Evolutionary conservation across 2,113 vertebrate species (phyloP).

Genomic region (Ammospiza nelsoni): DNA sequence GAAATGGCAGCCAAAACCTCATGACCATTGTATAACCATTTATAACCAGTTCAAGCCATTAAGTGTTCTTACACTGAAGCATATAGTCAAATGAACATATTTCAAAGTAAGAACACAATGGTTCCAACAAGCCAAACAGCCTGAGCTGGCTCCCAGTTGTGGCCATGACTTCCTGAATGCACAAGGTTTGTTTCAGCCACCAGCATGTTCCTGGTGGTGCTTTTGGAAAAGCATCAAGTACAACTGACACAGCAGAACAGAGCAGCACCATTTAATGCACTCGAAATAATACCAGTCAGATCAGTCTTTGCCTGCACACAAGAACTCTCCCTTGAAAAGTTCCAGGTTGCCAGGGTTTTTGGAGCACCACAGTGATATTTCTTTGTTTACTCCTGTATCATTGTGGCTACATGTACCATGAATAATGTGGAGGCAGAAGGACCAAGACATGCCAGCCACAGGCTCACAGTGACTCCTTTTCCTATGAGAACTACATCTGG

Average conservation of each 20-base stretch:
- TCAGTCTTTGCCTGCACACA: not conserved
- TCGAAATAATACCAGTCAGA: not conserved
- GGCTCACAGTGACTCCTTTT: not conserved
- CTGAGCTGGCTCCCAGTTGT: not conserved
- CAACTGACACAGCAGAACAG: not conserved
- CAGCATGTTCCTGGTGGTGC: not conserved
- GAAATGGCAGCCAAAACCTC: constrained; percentile 64
- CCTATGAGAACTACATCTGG: not conserved
- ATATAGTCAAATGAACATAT: not conserved
- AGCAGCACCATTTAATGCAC: not conserved
- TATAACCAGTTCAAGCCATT: not conserved
- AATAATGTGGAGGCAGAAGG: not conserved
- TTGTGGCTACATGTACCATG: not conserved
- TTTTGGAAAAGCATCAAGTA: not conserved
- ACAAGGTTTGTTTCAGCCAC: not conserved
- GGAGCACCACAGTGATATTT: not conserved
- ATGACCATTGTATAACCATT: constrained; percentile 22
- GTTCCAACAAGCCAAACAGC: not conserved
- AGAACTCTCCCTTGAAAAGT: not conserved
- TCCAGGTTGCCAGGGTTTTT: not conserved
- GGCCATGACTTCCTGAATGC: not conserved
- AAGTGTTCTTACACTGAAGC: not conserved
- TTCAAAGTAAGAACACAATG: not conserved
- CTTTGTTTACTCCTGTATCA: not conserved
- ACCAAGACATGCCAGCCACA: not conserved